These are phyloP conservation scores for Tenrec ecaudatus DNA, from an alignment of 2,113 vertebrate genomes.

Conservation along the genomic window DNA sequence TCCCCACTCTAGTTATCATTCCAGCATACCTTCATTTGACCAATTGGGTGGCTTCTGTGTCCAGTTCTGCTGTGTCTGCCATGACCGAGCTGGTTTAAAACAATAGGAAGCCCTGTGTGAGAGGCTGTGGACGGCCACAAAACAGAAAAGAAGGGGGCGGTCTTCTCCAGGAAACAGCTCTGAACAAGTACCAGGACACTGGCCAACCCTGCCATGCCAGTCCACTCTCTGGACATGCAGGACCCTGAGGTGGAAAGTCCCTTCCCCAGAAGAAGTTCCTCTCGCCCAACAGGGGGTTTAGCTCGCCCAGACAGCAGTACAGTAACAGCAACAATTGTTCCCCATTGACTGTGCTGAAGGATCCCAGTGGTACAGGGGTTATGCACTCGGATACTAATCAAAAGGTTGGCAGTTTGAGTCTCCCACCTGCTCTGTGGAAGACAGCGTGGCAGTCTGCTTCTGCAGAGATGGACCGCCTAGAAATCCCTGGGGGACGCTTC, in stretches of 20 bases:
- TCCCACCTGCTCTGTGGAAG: background rate
- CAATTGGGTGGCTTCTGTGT: no score
- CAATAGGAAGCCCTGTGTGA: background rate
- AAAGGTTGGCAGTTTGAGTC: background rate
- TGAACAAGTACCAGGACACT: background rate
- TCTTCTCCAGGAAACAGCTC: background rate
- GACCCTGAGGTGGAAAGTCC: background rate
- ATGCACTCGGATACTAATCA: background rate
- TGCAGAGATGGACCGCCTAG: rapidly evolving
- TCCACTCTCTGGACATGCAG: no score
- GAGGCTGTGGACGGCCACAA: background rate
- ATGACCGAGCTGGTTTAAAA: no score
- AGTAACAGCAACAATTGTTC: background rate
- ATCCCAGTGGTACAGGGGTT: background rate
- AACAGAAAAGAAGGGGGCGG: background rate
- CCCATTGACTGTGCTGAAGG: background rate
- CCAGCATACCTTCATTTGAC: no score
- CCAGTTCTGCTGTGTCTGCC: no score
- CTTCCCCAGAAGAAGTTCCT: background rate
- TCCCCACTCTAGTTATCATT: background rate
- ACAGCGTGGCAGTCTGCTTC: background rate
- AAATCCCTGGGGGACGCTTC: background rate
- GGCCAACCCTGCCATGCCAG: background rate
- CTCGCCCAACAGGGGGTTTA: background rate
- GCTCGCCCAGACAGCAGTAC: background rate